These are phyloP conservation scores for Coturnix japonica DNA, from an alignment of 2,113 vertebrate species.

Conservation along the genomic window DNA sequence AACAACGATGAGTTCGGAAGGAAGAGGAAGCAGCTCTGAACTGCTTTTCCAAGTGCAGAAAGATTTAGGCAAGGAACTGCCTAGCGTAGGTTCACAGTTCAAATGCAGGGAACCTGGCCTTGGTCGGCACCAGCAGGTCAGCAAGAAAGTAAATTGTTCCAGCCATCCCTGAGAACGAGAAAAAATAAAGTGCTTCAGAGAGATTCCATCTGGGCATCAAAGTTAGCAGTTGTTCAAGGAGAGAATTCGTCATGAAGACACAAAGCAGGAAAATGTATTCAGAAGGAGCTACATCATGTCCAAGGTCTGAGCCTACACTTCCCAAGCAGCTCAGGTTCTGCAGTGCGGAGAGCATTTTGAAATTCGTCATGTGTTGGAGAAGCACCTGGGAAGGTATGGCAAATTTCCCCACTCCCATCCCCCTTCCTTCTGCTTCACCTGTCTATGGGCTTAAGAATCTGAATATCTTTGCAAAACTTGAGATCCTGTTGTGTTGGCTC, in stretches of 20 bases:
- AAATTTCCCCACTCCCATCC: not conserved
- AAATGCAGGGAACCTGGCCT: slow-evolving; percentile 91
- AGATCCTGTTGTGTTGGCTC: not conserved
- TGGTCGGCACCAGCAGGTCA: slow-evolving; percentile 90
- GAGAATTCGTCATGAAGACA: not conserved
- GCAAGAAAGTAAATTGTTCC: slow-evolving; percentile 96
- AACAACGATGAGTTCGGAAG: not conserved
- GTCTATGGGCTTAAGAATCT: not conserved
- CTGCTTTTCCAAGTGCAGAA: not conserved
- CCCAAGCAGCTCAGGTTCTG: not conserved
- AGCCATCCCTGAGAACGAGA: slow-evolving; percentile 88
- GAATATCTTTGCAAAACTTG: not conserved
- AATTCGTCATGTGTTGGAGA: not conserved
- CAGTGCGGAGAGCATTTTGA: not conserved
- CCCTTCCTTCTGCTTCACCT: not conserved
- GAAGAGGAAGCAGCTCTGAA: not conserved
- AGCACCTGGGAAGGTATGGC: not conserved
- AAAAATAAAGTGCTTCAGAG: not conserved
- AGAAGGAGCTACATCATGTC: not conserved
- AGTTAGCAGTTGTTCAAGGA: not conserved
- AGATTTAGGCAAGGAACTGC: slow-evolving; percentile 18
- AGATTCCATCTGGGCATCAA: not conserved
- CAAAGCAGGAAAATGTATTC: not conserved
- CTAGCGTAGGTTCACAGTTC: slow-evolving; percentile 81
- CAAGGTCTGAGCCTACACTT: not conserved